These are phyloP conservation scores for Helicoverpa assulta DNA, from an alignment of 2,888 invertebrate species.

Conservation along the genomic window DNA sequence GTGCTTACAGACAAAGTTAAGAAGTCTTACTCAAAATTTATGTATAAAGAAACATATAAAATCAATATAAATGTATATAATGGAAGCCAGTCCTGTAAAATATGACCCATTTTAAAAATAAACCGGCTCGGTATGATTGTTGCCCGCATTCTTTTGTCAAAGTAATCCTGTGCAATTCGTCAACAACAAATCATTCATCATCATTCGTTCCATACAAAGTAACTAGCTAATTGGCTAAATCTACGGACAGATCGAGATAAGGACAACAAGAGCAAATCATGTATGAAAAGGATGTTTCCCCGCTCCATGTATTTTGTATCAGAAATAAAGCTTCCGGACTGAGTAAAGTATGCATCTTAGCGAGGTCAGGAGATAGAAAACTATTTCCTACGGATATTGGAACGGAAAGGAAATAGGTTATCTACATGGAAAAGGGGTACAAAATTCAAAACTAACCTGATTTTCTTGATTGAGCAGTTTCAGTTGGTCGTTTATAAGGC, in stretches of 20 bases:
- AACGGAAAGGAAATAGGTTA: constrained; percentile 8
- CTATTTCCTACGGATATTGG: constrained; percentile 27
- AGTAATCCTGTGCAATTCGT: not conserved
- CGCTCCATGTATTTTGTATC: constrained; percentile 4
- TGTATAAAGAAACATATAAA: no score
- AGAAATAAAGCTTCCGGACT: constrained; percentile 14
- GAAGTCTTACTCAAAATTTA: no score
- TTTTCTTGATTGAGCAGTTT: constrained; percentile 98
- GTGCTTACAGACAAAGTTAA: not conserved
- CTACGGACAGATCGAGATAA: not conserved
- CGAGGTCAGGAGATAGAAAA: constrained; percentile 13
- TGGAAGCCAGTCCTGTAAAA: no score
- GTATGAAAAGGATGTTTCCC: not conserved
- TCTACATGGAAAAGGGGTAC: not conserved
- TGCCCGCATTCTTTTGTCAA: not conserved
- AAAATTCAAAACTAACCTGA: constrained; percentile 92
- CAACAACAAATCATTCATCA: not conserved
- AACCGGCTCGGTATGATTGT: not conserved
- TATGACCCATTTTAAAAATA: not conserved
- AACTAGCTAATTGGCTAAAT: not conserved
- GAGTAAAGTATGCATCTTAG: constrained; percentile 8
- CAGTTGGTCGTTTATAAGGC: constrained; percentile 98
- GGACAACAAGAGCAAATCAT: not conserved
- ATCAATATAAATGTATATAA: no score
- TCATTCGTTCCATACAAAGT: not conserved